These are phyloP conservation scores for Rhodophaea formosa DNA, from an alignment of 2,888 invertebrate species.

Conservation along the genomic window DNA sequence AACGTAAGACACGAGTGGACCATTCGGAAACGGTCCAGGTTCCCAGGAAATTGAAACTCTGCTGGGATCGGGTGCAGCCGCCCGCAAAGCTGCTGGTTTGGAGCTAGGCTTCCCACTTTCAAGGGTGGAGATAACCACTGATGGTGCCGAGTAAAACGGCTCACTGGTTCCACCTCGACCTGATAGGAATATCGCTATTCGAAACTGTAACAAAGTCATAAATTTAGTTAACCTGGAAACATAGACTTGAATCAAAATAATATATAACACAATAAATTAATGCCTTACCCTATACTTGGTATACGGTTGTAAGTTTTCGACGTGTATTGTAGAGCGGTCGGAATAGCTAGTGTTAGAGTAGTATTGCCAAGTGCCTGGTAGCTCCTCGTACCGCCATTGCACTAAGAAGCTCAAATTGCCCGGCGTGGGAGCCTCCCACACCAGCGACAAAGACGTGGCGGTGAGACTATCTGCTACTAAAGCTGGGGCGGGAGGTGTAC, in stretches of 20 bases:
- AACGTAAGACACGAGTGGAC: constrained; percentile 92
- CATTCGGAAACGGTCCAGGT: constrained; percentile 92
- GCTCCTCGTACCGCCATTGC: constrained; percentile 88
- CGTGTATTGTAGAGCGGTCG: constrained; percentile 83
- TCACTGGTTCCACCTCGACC: constrained; percentile 85
- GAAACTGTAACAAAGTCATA: constrained; percentile 83
- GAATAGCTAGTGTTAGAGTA: constrained; percentile 88
- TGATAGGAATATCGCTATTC: constrained; percentile 90
- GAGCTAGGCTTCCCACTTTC: constrained; percentile 88
- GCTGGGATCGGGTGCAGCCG: constrained; percentile 89
- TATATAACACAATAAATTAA: constrained; percentile 1
- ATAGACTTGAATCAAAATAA: background rate
- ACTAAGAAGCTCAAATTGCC: constrained; percentile 83
- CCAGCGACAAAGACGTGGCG: constrained; percentile 88
- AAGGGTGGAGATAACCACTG: constrained; percentile 88
- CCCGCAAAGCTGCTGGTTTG: constrained; percentile 87
- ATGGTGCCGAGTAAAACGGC: constrained; percentile 87
- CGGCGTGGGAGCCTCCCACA: constrained; percentile 85
- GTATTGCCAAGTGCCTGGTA: constrained; percentile 90
- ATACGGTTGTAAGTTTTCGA: constrained; percentile 91
- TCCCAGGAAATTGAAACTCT: constrained; percentile 94
- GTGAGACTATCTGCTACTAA: constrained; percentile 89
- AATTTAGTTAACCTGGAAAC: background rate
- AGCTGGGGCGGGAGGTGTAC: constrained; percentile 87
- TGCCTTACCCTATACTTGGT: constrained; percentile 91